phyloP scores from a whole-genome alignment of 2,113 vertebrate genomes.

The Pollachius pollachius region DNA sequence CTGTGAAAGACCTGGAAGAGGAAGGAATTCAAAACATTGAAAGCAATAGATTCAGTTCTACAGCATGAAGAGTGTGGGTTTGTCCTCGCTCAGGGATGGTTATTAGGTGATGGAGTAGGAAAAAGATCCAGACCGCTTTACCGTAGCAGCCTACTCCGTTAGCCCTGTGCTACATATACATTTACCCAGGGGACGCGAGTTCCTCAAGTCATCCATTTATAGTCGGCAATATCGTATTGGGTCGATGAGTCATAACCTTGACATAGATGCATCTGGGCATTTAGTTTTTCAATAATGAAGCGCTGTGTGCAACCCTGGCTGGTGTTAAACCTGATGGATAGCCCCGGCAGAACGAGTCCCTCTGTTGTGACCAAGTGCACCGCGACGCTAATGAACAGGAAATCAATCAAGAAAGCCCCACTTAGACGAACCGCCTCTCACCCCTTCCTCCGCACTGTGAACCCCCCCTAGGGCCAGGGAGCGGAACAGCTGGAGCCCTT shows the following conservation, averaged over 20 bases:
- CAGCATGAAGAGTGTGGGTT: too few relatives aligned
- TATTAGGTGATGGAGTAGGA: too few relatives aligned
- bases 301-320: background rate
- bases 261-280: conserved; percentile 26
- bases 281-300: conserved; percentile 38
- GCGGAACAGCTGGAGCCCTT: conserved; percentile 79
- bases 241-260: conserved; percentile 18
- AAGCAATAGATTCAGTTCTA: too few relatives aligned
- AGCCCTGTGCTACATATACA: too few relatives aligned
- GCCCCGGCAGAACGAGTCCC: conserved; percentile 31
- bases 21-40: too few relatives aligned
- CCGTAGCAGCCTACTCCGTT: too few relatives aligned
- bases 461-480: conserved; percentile 56
- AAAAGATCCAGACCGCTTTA: too few relatives aligned
- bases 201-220: too few relatives aligned
- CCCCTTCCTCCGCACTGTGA: conserved; percentile 15
- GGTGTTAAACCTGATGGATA: conserved; percentile 44
- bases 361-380: conserved; percentile 49
- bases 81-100: too few relatives aligned
- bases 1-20: too few relatives aligned
- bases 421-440: conserved; percentile 31
- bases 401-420: conserved; percentile 42
- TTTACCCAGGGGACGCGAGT: too few relatives aligned
- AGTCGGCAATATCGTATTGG: background rate
- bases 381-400: conserved; percentile 33